Conservation (phyloP, 2,888 invertebrate species). For the Lymantria monacha region DNA sequence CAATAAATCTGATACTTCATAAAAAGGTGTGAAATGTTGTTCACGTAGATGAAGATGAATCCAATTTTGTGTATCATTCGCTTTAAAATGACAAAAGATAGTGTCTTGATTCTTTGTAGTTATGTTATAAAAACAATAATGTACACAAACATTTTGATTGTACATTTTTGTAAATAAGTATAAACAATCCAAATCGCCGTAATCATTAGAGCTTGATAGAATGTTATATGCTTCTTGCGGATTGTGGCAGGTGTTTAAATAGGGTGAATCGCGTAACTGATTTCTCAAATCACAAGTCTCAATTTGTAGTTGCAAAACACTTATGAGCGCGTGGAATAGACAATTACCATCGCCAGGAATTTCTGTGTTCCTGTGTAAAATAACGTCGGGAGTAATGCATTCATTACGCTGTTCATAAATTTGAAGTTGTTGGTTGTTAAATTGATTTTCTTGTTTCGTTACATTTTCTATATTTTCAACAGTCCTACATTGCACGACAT, state of each 20-base stretch:
- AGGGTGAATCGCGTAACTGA: constrained; percentile 44
- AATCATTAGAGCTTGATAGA: constrained; percentile 38
- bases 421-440: no score
- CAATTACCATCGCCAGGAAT: constrained; percentile 37
- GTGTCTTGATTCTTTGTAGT: constrained; percentile 37
- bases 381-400: constrained; percentile 1
- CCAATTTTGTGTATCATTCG: constrained; percentile 39
- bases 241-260: constrained; percentile 47
- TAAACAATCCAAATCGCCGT: constrained; percentile 46
- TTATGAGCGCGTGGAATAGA: constrained; percentile 36
- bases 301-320: constrained; percentile 42
- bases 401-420: constrained; percentile 9
- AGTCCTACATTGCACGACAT: constrained; percentile 9
- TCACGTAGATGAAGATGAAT: constrained; percentile 46
- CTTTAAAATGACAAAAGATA: constrained; percentile 45
- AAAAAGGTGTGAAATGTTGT: constrained; percentile 32
- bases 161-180: constrained; percentile 40
- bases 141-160: constrained; percentile 49
- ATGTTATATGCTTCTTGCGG: constrained; percentile 43
- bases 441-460: no score
- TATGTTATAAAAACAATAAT: constrained; percentile 39
- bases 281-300: constrained; percentile 40
- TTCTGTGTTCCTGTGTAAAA: constrained; percentile 37
- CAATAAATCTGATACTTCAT: constrained; percentile 4
- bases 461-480: constrained; percentile 11